Base-by-base conservation (phyloP, 2,888 invertebrate species). In the Actias luna region DNA sequence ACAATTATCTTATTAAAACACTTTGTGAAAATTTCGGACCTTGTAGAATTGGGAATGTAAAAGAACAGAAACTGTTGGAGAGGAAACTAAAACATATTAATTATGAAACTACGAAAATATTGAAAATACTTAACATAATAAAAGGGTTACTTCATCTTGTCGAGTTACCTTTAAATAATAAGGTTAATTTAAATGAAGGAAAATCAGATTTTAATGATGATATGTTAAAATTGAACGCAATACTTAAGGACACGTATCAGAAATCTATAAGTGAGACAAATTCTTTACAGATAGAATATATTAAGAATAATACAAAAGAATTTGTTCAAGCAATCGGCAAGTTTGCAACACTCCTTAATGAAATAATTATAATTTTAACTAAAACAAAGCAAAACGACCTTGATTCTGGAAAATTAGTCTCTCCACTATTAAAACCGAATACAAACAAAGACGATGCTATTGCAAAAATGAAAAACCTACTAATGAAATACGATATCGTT, bases 311-410 rank as follows among this genome's bases (percentile, higher is more conserved):
- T 62, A 82, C 81, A 25, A 70, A 83, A 59, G 65, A 74, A 18
- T 89, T 90, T 39, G 76, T 88, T 29, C 67, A 77, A 58, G 82
- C 85, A 0, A 73, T 89, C n/a, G 78, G 75, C 55, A 88, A 76
- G 46, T 88, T 90, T 70, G 79, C 84, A 0, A 68, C 68, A n/a
- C 71, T 82, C 61, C 67, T 91, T 0, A 82, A 85, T 58, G 81
- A 88, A 31, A 78, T 88, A 5, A 74, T 89, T 57, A 62, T 63
- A n/a, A 71, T 83, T 50, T 66, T 84, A 29, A 80, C 75, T 36
- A 70, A 74, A 65, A 69, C 76, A 58, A 69, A 69, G 12, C 50
- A 63, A 31, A 58, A 18, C 59, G 14, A 42, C 60, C 60, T 62
- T 57, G 60, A 42, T 31, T 46, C 57, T 60, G 35, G 60, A 62